Conservation (phyloP, 2,888 invertebrate genomes). For the Eretmocerus hayati region DNA sequence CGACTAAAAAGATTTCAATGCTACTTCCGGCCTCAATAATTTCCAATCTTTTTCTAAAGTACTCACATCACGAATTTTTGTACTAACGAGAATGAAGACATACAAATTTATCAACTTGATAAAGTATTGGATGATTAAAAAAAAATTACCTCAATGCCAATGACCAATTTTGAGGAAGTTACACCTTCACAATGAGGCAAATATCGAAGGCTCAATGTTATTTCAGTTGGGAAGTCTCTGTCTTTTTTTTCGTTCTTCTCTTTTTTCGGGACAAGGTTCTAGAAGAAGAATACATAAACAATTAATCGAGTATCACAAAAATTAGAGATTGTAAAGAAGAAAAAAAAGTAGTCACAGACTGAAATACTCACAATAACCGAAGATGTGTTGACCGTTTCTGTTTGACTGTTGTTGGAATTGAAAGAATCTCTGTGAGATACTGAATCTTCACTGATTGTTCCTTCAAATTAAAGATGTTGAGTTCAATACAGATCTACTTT, state of each 20-base stretch:
- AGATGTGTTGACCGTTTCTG: conserved; percentile 24
- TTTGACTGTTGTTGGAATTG: conserved; percentile 30
- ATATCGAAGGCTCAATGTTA: conserved; percentile 43
- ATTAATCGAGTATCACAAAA: too few species aligned
- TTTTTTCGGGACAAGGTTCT: conserved; percentile 30
- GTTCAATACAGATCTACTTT: background rate
- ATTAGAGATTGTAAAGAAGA: too few species aligned
- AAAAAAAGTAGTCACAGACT: too few species aligned
- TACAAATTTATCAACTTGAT: too few species aligned
- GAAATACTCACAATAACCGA: conserved; percentile 11
- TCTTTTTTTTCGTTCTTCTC: conserved; percentile 32
- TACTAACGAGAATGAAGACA: too few species aligned
- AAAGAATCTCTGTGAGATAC: conserved; percentile 31
- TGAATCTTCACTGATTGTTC: conserved; percentile 35
- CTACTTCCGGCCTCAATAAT: too few species aligned
- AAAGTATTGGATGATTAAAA: too few species aligned
- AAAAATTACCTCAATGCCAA: conserved; percentile 40
- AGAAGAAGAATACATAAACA: background rate
- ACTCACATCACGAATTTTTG: too few species aligned
- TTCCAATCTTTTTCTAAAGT: too few species aligned
- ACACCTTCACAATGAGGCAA: conserved; percentile 36
- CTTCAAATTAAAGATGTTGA: conserved; percentile 20
- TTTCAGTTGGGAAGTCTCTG: conserved; percentile 40
- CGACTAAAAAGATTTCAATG: too few species aligned
- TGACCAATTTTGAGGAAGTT: conserved; percentile 39